These are phyloP conservation scores for Mus minutoides DNA, from an alignment of 2,797 vertebrate genomes.

Conservation along the genomic window DNA sequence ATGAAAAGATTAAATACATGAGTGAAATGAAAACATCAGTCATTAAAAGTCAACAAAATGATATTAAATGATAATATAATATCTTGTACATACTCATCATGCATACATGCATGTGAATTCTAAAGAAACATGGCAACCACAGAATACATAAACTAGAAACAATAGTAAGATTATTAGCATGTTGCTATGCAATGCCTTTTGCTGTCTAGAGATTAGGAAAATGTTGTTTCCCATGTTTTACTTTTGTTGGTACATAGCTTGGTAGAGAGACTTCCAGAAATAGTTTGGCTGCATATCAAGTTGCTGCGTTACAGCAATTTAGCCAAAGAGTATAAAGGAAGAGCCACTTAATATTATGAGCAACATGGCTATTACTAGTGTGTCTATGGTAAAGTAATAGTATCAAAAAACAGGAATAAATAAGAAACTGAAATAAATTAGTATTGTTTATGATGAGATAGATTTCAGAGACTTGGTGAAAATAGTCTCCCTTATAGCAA, in stretches of 20 bases:
- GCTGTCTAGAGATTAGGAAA: not conserved
- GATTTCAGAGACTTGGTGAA: not conserved
- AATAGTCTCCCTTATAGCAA: not conserved
- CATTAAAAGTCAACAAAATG: not conserved
- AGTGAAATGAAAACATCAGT: not conserved
- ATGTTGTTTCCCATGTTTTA: not conserved
- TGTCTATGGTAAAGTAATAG: constrained; percentile 11
- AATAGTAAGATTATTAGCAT: not conserved
- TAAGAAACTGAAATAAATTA: not conserved
- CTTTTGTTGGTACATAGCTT: not conserved
- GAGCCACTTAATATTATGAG: not conserved
- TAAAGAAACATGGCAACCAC: not conserved
- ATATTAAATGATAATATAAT: not conserved
- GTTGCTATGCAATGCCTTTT: not conserved
- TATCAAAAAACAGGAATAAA: not conserved
- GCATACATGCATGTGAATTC: not conserved
- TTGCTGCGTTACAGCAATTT: not conserved
- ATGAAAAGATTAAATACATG: constrained; percentile 14
- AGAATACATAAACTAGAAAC: not conserved
- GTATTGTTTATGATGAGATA: not conserved
- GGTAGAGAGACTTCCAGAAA: not conserved
- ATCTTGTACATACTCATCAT: no score
- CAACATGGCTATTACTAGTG: not conserved
- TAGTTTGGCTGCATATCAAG: not conserved
- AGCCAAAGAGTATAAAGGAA: not conserved